phyloP scores from a whole-genome alignment of 1,140 invertebrate species.

The Eufriesea mexicana region DNA sequence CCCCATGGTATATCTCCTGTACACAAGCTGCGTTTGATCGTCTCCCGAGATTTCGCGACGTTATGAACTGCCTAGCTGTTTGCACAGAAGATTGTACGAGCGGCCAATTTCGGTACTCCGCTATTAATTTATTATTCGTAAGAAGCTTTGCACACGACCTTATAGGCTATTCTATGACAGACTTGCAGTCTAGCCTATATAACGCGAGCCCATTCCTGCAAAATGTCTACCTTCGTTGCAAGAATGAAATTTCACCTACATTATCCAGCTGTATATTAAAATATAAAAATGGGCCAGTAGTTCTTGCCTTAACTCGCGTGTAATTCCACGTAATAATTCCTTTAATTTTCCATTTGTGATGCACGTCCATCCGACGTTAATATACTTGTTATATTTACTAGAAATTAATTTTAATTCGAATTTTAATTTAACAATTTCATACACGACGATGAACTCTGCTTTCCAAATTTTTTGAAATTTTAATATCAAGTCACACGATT shows the following conservation, averaged over 20 bases:
- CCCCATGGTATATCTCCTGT: conserved; percentile 13
- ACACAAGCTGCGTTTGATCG: conserved; percentile 47
- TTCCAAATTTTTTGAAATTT: too few relatives aligned
- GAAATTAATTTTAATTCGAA: too few relatives aligned
- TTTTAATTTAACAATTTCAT: too few relatives aligned
- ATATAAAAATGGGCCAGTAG: too few relatives aligned
- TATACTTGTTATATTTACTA: too few relatives aligned
- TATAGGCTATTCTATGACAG: not conserved
- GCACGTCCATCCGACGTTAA: too few relatives aligned
- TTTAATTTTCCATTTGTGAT: too few relatives aligned
- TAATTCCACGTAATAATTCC: too few relatives aligned
- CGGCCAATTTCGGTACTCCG: conserved; percentile 49
- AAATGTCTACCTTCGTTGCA: not conserved
- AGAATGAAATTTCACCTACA: not conserved
- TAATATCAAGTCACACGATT: too few relatives aligned
- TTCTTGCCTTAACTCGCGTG: too few relatives aligned
- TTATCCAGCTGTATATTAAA: too few relatives aligned
- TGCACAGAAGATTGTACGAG: conserved; percentile 45
- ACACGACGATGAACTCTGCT: too few relatives aligned
- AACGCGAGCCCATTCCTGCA: not conserved
- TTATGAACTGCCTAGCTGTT: conserved; percentile 58
- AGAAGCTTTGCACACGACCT: conserved; percentile 30
- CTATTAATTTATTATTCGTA: conserved; percentile 59
- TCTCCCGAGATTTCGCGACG: conserved; percentile 39
- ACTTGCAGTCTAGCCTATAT: not conserved